Evolutionary conservation across 2,113 vertebrate species (phyloP).

Genomic region (Serinus canaria): DNA sequence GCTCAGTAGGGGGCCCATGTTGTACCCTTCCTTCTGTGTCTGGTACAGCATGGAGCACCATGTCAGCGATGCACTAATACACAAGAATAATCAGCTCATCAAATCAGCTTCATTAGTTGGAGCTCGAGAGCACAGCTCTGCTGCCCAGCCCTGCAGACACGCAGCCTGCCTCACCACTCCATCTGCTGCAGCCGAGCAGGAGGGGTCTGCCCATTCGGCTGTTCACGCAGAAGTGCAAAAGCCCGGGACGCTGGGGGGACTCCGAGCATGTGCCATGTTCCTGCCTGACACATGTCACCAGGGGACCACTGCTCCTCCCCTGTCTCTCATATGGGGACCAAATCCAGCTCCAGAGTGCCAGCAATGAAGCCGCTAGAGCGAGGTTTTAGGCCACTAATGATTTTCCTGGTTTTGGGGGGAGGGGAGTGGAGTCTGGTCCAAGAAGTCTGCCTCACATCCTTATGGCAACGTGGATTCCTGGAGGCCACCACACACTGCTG

Average conservation of each 20-base stretch:
- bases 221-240: constrained; percentile 19
- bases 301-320: constrained; percentile 3
- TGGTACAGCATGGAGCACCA: constrained; percentile 22
- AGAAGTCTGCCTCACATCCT: neutral
- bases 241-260: neutral
- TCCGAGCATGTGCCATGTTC: constrained; percentile 3
- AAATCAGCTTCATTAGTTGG: constrained; percentile 63
- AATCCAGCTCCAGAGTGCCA: neutral
- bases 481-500: accelerated
- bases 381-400: neutral
- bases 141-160: constrained; percentile 55
- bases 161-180: constrained; percentile 56
- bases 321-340: neutral
- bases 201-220: constrained; percentile 48
- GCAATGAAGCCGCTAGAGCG: neutral
- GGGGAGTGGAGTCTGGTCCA: neutral
- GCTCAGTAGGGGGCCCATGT: neutral
- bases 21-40: constrained; percentile 25
- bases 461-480: accelerated
- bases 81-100: constrained; percentile 69
- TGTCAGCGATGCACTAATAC: constrained; percentile 48
- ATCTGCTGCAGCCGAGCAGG: constrained; percentile 60
- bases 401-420: neutral
- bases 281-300: constrained; percentile 36
- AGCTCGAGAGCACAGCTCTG: constrained; percentile 40